Conservation (phyloP, 2,888 invertebrate genomes). For the Yponomeuta malinellus region DNA sequence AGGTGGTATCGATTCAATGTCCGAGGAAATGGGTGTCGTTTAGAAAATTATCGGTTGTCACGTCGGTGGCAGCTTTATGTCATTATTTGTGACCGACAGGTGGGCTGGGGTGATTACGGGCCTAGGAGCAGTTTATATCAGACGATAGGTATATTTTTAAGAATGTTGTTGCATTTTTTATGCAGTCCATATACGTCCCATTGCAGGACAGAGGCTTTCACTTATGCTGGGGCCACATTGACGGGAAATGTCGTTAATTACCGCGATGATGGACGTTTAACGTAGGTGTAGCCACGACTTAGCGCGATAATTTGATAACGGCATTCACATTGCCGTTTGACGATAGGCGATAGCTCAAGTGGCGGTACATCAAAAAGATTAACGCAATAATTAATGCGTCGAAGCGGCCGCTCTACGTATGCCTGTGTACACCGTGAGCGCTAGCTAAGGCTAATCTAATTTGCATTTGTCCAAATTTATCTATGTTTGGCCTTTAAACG, state of each 20-base stretch:
- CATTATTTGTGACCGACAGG: not conserved
- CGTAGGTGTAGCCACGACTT: not conserved
- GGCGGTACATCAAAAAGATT: slow-evolving; percentile 18
- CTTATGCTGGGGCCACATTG: not conserved
- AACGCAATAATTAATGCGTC: slow-evolving; percentile 2
- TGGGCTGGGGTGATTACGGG: not conserved
- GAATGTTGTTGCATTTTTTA: too few relatives aligned
- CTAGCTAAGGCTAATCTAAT: too few relatives aligned
- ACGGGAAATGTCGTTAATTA: not conserved
- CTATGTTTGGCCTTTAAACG: too few relatives aligned
- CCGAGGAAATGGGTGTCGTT: not conserved
- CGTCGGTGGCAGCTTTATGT: not conserved
- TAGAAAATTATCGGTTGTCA: not conserved
- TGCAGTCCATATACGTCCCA: too few relatives aligned
- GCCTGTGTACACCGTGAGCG: too few relatives aligned
- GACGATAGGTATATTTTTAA: too few relatives aligned
- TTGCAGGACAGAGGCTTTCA: too few relatives aligned
- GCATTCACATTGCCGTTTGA: not conserved
- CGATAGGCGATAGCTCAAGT: slow-evolving; percentile 20
- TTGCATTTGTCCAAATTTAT: too few relatives aligned
- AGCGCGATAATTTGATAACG: too few relatives aligned
- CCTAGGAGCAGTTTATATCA: not conserved
- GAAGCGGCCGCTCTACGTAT: slow-evolving; percentile 13
- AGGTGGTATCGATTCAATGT: not conserved
- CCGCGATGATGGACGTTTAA: not conserved